Evolutionary conservation across 1,140 invertebrate genomes (phyloP), one percentile per base, ranked within the genome.

Genomic region (Apis cerana): DNA sequence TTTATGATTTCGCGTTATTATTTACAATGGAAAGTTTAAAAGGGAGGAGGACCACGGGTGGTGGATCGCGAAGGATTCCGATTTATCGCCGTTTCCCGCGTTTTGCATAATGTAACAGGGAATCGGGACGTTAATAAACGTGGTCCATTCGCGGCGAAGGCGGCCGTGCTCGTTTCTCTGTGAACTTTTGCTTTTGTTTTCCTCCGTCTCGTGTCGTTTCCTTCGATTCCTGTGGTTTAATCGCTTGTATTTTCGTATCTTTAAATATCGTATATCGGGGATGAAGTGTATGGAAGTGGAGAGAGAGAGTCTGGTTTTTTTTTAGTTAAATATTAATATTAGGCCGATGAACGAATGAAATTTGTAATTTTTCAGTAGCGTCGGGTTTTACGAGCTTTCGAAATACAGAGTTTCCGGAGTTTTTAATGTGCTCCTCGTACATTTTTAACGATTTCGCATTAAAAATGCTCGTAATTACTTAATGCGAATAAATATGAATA

Each of bases 21-120:
- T 92, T 92, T 92, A 89, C 89, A 90, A 89, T 87, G 88, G 86
- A 91, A 89, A 86, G 87, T 79, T 70, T 67, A 27, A 80, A 78
- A 61, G 64, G 81, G 79, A 33, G 27, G 9, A n/a, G 10, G 67
- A 83, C 11, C 17, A 19, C n/a, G n/a, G n/a, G n/a, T 12, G 4
- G 13, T 15, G 5, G 33, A 43, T 43, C 33, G 0, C 5, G 33
- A 3, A 27, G 83, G 85, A 88, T 90, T 85, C 27, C 86, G 90
- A 92, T 90, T 91, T 91, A 89, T 82, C 89, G 87, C 82, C 81
- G 88, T 88, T 91, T 91, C 86, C 84, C 82, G 52, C 75, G 83
- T 81, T 15, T 58, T 89, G 90, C 91, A 91, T 90, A 88, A 91
- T 91, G 90, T 89, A 90, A 87, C 78, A 82, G 83, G 86, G 90